Evolutionary conservation across 2,888 invertebrate species (phyloP).

Genomic region (Schizaphis graminum): DNA sequence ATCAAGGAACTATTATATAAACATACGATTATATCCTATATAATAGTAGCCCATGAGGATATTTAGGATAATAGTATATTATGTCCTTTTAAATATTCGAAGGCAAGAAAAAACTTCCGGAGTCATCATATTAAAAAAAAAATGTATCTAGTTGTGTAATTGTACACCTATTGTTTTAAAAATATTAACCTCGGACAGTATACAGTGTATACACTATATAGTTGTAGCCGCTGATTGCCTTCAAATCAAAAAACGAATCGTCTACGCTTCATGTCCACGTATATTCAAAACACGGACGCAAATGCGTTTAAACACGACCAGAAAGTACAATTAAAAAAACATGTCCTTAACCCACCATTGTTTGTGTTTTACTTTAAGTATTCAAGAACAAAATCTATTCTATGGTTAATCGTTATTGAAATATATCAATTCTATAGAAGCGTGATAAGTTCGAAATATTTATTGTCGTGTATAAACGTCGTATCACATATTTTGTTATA

Average conservation of each 20-base stretch:
- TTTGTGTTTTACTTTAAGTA: constrained; percentile 16
- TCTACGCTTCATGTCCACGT: not conserved
- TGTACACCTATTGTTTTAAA: constrained; percentile 49
- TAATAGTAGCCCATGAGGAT: not conserved
- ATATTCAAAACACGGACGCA: constrained; percentile 49
- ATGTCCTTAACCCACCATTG: constrained; percentile 40
- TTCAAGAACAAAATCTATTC: constrained; percentile 38
- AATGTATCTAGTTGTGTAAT: constrained; percentile 37
- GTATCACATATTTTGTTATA: not conserved
- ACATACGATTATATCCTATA: not conserved
- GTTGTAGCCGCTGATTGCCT: constrained; percentile 48
- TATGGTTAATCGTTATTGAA: not conserved
- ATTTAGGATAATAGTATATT: not conserved
- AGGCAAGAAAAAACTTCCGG: constrained; percentile 39
- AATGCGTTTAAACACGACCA: constrained; percentile 33
- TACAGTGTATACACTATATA: not conserved
- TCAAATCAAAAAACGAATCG: constrained; percentile 53
- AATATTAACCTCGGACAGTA: constrained; percentile 44
- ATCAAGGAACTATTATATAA: not conserved
- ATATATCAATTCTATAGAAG: not conserved
- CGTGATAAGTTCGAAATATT: not conserved
- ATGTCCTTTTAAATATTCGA: constrained; percentile 38
- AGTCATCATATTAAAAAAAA: constrained; percentile 18
- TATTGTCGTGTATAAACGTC: not conserved
- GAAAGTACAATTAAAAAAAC: constrained; percentile 34